Evolutionary conservation across 2,797 vertebrate species (phyloP), one percentile per base, ranked within the genome.

Genomic region (Cetoscarus ocellatus): DNA sequence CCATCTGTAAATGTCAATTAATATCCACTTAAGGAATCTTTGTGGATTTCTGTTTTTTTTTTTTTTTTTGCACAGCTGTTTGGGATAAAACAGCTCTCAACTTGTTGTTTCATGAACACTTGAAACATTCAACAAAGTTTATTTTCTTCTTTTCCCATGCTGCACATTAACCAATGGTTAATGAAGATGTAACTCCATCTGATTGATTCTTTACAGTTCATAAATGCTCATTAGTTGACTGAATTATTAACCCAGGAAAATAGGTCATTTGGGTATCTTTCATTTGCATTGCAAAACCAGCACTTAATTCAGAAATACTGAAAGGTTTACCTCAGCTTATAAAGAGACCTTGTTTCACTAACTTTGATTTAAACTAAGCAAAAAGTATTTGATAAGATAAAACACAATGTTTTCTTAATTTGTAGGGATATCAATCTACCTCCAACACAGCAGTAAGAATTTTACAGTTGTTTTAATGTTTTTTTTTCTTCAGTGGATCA

Each of bases 291-390:
- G 18, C 13, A 12, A 34, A 35, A 56, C 42, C 15, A 54, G n/a
- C 48, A 48, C 59, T 52, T 53, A 12, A 10, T 54, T 7, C 12
- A 9, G 47, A 6, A 6, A 43, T 52, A 14, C 39, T 19, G 27
- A 43, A 50, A 65, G n/a, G 55, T 19, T 13, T 27, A 34, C 14
- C 49, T 13, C 3, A 3, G 9, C 3, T 59, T 14, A 51, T 39
- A 36, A 13, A 55, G 39, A 51, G 34, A 63, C 15, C 34, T 17
- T 8, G 8, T 47, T 59, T 5, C 43, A 0, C 34, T 60, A 17
- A 36, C 45, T 60, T 55, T 61, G 1, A 62, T 43, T 8, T 49
- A 42, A 54, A 68, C 58, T 14, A 15, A 49, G 13, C 50, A 7
- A 5, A 13, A 14, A 35, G 36, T 27, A 59, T 13, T 19, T 40